phyloP scores from a whole-genome alignment of 1,140 invertebrate species.

The Telenomus remus region DNA sequence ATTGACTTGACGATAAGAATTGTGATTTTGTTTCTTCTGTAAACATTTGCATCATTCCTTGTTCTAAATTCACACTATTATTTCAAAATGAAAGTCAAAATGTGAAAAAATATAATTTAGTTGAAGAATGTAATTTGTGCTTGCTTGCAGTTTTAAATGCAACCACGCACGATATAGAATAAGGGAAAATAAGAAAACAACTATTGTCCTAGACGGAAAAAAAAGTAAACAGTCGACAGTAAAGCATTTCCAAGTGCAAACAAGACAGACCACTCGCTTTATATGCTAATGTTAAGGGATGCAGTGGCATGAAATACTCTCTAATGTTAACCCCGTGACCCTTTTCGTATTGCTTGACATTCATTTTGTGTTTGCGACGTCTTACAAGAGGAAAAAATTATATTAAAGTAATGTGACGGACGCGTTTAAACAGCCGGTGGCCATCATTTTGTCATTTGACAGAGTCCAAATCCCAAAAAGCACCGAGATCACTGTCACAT shows the following conservation, averaged over 20 bases:
- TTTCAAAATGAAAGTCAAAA: no score
- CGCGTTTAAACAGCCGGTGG: no score
- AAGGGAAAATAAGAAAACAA: slow-evolving; percentile 30
- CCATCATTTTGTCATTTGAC: slow-evolving; percentile 1
- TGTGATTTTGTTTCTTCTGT: no score
- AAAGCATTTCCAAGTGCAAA: slow-evolving; percentile 62
- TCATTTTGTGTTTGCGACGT: slow-evolving; percentile 46
- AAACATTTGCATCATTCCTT: no score
- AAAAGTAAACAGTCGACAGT: slow-evolving; percentile 52
- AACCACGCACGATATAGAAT: slow-evolving; percentile 21
- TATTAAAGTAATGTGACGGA: slow-evolving; percentile 31
- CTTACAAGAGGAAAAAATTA: slow-evolving; percentile 43
- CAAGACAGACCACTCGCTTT: slow-evolving; percentile 65
- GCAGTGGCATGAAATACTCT: slow-evolving; percentile 64
- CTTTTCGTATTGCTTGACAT: slow-evolving; percentile 55
- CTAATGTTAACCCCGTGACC: slow-evolving; percentile 63
- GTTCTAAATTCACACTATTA: no score
- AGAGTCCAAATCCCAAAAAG: slow-evolving; percentile 2
- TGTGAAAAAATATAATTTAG: no score
- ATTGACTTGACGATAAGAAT: no score
- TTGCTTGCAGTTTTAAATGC: slow-evolving; percentile 7
- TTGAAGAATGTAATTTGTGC: no score
- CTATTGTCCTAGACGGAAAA: slow-evolving; percentile 35
- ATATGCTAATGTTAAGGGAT: slow-evolving; percentile 64
- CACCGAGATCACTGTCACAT: no score